These are phyloP conservation scores for Protonibea diacanthus DNA, from an alignment of 2,797 vertebrate species.

Conservation along the genomic window DNA sequence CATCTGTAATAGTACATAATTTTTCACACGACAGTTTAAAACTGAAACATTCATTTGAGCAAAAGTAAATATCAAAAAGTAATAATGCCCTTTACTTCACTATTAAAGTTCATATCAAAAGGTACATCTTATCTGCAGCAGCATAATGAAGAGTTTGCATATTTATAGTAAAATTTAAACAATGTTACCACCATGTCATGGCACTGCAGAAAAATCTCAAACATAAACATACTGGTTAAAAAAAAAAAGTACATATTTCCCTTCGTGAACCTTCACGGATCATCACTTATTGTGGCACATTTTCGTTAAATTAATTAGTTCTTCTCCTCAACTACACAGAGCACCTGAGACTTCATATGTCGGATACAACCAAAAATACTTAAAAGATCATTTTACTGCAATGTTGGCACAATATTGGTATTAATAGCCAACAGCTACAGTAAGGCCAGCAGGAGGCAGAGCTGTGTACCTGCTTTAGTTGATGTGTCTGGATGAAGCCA, in stretches of 20 bases:
- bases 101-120: conserved; percentile 12
- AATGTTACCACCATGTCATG: background rate
- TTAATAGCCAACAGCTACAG: background rate
- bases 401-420: background rate
- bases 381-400: background rate
- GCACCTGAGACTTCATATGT: background rate
- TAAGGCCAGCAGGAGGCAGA: conserved; percentile 51
- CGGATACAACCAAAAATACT: background rate
- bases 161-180: conserved; percentile 4
- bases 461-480: background rate
- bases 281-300: background rate
- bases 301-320: background rate
- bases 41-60: background rate
- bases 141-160: background rate
- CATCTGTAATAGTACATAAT: background rate
- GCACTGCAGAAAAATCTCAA: conserved; percentile 11
- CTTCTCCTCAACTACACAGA: background rate
- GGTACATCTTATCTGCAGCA: background rate
- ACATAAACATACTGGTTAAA: conserved; percentile 1
- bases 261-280: conserved; percentile 14
- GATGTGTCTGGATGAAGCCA: background rate
- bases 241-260: conserved; percentile 1
- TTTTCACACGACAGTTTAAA: background rate
- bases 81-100: background rate
- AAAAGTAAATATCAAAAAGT: conserved; percentile 3